phyloP scores from a whole-genome alignment of 2,113 vertebrate genomes.

The Blennius ocellaris region DNA sequence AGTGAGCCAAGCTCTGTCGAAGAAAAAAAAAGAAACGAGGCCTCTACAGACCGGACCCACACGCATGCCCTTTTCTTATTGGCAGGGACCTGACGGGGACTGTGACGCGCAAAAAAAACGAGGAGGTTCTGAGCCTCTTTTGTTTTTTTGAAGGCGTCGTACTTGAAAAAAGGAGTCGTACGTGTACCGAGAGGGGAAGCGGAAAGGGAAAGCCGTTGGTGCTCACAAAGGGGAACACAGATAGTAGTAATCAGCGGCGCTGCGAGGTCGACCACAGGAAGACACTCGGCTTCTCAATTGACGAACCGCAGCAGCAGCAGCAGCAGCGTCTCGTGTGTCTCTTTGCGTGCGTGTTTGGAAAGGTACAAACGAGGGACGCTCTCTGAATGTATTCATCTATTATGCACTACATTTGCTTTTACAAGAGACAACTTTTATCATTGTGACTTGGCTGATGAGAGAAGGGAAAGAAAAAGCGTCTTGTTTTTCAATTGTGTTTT shows the following conservation, averaged over 20 bases:
- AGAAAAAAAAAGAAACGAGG: constrained; percentile 26
- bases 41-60: constrained; percentile 26
- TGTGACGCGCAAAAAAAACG: constrained; percentile 33
- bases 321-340: constrained; percentile 1
- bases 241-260: constrained; percentile 9
- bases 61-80: constrained; percentile 40
- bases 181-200: constrained; percentile 26
- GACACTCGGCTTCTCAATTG: constrained; percentile 14
- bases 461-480: not conserved
- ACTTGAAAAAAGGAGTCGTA: constrained; percentile 6
- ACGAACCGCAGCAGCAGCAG: constrained; percentile 11
- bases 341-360: not conserved
- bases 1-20: constrained; percentile 27
- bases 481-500: not conserved
- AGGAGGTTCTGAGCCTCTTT: constrained; percentile 3
- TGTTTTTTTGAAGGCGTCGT: constrained; percentile 4
- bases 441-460: constrained; percentile 24
- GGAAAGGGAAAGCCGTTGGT: constrained; percentile 22
- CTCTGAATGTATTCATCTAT: constrained; percentile 25
- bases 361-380: constrained; percentile 1
- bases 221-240: constrained; percentile 19
- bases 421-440: constrained; percentile 10
- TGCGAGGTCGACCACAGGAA: constrained; percentile 13
- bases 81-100: constrained; percentile 43
- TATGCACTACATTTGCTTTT: constrained; percentile 34